Evolutionary conservation across 2,113 vertebrate species (phyloP).

Genomic region (Chloebia gouldiae): DNA sequence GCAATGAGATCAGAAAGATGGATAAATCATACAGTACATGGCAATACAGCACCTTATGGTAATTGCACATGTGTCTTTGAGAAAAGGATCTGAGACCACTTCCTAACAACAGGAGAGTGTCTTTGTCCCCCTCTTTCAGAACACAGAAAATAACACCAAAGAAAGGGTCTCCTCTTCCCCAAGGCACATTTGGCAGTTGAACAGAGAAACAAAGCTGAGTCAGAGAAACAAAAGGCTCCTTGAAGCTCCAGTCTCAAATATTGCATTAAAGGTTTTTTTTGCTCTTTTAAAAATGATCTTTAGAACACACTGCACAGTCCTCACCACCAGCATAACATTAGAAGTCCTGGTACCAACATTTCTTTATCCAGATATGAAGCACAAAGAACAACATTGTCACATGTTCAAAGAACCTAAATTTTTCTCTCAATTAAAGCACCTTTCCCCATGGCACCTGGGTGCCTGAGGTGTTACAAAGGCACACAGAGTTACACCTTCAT

Average conservation of each 20-base stretch:
- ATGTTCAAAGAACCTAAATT: background rate
- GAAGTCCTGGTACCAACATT: background rate
- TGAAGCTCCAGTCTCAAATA: background rate
- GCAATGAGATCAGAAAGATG: background rate
- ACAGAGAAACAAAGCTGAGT: background rate
- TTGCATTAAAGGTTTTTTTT: background rate
- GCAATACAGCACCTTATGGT: background rate
- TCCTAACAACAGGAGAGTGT: background rate
- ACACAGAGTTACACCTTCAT: background rate
- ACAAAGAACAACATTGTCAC: background rate
- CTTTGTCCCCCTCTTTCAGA: background rate
- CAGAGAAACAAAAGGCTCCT: background rate
- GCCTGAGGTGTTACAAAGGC: background rate
- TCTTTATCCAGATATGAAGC: background rate
- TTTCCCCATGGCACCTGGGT: background rate
- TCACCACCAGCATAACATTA: background rate
- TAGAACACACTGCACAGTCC: background rate
- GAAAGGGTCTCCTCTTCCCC: background rate
- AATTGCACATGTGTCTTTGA: background rate
- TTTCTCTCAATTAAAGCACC: background rate
- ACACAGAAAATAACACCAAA: background rate
- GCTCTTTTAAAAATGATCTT: background rate
- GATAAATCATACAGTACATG: background rate
- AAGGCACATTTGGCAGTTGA: background rate
- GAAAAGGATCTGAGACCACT: background rate